Base-by-base conservation (phyloP, 2,797 vertebrate genomes). In the Helostoma temminkii region DNA sequence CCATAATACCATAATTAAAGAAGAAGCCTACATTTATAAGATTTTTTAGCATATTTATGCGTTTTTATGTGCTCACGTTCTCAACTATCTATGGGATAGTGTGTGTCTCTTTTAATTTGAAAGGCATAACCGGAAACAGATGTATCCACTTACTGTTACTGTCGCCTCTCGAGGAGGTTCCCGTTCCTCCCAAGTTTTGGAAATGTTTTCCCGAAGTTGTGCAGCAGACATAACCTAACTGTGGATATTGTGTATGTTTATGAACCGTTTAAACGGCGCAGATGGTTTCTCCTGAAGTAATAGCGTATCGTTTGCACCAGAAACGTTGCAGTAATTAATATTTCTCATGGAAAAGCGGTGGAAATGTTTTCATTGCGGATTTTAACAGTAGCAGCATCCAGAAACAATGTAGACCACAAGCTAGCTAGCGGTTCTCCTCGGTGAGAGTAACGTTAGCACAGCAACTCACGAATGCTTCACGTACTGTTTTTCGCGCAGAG, bases 391-490 rank as follows among this genome's bases (percentile, higher is more conserved):
- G 18, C 39, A 48, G 5, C 54, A n/a, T 43, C 50, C 53, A 61
- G 67, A 71, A 42, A 57, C 63, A 50, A 65, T 71, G 74, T 53
- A 64, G 60, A 6, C 28, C 28, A n/a, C 36, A 54, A 58, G 71
- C 59, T 82, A 87, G 86, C 85, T 86, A 85, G 76, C 78, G 60
- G 78, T 75, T 87, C 65, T 77, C 64, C 62, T n/a, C 1, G 48
- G 56, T 45, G 85, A 82, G 76, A 71, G 74, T 56, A n/a, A n/a
- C n/a, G n/a, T n/a, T n/a, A 68, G 56, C 56, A 56, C 66, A 49
- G 11, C 36, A 5, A 46, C 10, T 19, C 39, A 77, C 90, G 66
- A 77, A 93, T 92, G 89, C 77, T 75, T 82, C 81, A 60, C 76
- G 71, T 34, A 62, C 61, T 74, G 55, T 64, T 62, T 9, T 19